A percentile compares a stretch with the other conserved stretches of the same genome.
These are phyloP conservation scores for Perdix hodgsoniae DNA, from an alignment of 2,797 vertebrate genomes.

Conservation along the genomic window DNA sequence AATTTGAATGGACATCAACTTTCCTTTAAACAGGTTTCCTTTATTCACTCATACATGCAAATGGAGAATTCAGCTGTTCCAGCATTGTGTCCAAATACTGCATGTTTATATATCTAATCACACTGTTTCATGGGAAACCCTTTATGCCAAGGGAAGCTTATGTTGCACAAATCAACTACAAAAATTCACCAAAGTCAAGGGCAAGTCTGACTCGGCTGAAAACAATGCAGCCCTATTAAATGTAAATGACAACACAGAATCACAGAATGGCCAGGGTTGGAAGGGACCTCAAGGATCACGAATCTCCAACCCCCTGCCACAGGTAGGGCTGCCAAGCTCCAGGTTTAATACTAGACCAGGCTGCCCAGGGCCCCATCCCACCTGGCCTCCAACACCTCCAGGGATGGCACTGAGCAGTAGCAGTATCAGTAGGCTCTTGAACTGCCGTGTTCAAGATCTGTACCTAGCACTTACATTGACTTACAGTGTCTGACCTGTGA, in stretches of 20 bases:
- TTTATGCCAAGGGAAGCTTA: neutral
- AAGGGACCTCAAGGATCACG: too few relatives aligned
- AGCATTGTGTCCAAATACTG: neutral
- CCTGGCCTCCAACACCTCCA: too few relatives aligned
- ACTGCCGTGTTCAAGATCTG: neutral
- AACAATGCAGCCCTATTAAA: neutral
- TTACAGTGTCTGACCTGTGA: neutral
- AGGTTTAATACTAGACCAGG: too few relatives aligned
- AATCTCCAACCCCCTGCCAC: too few relatives aligned
- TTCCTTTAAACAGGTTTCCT: neutral
- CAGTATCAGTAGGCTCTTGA: neutral
- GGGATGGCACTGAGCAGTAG: neutral
- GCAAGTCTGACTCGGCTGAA: neutral
- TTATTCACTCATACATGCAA: accelerated
- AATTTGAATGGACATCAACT: neutral
- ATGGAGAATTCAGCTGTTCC: neutral
- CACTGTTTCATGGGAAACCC: neutral
- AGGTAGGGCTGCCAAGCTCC: too few relatives aligned
- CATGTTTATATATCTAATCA: neutral
- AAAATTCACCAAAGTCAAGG: neutral
- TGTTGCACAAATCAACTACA: neutral
- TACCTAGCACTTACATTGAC: neutral
- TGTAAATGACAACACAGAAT: neutral
- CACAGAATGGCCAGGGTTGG: too few relatives aligned
- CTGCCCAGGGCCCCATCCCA: too few relatives aligned